These are phyloP conservation scores for Phragmatobia fuliginosa DNA, from an alignment of 2,888 invertebrate genomes.

Conservation along the genomic window DNA sequence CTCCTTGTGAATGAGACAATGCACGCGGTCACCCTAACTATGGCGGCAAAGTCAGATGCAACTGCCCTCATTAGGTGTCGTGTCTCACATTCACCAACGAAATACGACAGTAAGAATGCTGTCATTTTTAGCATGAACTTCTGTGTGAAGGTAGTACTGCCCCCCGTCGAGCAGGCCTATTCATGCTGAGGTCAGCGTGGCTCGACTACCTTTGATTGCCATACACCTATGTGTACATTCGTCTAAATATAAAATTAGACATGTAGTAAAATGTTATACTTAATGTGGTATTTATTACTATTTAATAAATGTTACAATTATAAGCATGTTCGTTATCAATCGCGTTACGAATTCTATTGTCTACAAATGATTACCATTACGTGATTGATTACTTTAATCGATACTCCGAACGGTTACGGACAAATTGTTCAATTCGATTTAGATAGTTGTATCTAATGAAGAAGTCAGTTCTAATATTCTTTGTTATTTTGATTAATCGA, in stretches of 20 bases:
- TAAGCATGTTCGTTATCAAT: neutral
- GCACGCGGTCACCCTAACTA: no score
- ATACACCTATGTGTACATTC: neutral
- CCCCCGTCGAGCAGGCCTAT: no score
- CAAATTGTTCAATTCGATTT: constrained; percentile 33
- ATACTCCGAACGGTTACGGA: constrained; percentile 22
- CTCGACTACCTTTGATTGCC: no score
- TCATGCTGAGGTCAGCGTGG: no score
- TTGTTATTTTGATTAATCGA: constrained; percentile 12
- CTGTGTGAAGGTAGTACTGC: no score
- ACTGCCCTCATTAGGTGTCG: no score
- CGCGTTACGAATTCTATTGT: neutral
- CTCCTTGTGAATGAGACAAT: no score
- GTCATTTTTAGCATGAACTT: no score
- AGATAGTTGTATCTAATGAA: constrained; percentile 24
- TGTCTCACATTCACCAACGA: no score
- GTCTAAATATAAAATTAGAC: neutral
- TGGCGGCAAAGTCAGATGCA: no score
- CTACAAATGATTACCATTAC: constrained; percentile 5
- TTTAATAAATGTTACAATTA: neutral
- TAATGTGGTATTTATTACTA: neutral
- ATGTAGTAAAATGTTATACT: neutral
- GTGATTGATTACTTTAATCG: constrained; percentile 19
- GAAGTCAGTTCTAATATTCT: constrained; percentile 20
- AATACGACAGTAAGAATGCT: no score